Conservation (phyloP, 2,797 vertebrate genomes). For the Phaenicophaeus curvirostris region DNA sequence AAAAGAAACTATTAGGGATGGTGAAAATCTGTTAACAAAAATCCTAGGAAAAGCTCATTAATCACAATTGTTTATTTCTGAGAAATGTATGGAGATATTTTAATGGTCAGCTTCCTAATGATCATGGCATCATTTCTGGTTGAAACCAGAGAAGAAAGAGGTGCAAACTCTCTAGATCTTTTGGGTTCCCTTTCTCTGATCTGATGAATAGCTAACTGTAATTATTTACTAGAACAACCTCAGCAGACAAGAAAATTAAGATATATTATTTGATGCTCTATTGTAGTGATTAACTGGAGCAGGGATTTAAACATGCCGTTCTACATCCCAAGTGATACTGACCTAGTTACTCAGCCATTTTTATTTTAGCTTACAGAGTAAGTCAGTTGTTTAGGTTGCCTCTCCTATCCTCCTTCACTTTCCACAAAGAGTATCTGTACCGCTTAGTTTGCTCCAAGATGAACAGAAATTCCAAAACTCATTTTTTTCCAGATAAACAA, state of each 20-base stretch:
- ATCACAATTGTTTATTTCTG: neutral
- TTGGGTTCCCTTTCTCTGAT: neutral
- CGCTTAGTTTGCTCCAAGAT: neutral
- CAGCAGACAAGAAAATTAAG: neutral
- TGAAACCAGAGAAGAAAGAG: neutral
- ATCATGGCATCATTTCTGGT: neutral
- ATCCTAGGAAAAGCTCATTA: neutral
- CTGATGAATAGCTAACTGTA: neutral
- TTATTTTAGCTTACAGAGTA: neutral
- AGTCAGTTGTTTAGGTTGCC: neutral
- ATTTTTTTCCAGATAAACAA: neutral
- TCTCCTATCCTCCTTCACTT: neutral
- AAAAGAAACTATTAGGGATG: neutral
- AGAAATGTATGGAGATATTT: neutral
- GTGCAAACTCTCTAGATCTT: neutral
- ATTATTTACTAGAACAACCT: neutral
- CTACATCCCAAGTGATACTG: neutral
- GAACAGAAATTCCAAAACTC: neutral
- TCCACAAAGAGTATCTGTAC: neutral
- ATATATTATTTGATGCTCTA: rapidly evolving
- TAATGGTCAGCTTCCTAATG: neutral
- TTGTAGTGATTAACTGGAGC: neutral
- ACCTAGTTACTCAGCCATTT: neutral
- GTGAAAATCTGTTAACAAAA: neutral
- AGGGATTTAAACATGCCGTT: neutral